Percentiles rank a stretch among this genome's conserved stretches.
These are phyloP conservation scores for Hipposideros larvatus DNA, from an alignment of 2,797 vertebrate genomes.

Conservation along the genomic window DNA sequence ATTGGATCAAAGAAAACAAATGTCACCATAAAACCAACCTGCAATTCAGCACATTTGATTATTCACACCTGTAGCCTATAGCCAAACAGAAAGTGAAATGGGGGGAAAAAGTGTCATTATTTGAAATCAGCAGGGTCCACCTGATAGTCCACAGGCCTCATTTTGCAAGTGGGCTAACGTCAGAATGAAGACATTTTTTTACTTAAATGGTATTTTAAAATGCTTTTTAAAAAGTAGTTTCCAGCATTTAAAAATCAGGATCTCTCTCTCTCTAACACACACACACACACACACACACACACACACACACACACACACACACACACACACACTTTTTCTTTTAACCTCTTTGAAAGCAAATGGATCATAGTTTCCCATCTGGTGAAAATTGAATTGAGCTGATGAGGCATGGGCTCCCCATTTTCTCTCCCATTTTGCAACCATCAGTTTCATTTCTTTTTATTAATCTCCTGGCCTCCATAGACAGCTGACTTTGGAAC, in stretches of 20 bases:
- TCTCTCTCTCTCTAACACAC: neutral
- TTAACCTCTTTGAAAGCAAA: neutral
- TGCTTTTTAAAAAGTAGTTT: neutral
- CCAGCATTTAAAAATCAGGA: neutral
- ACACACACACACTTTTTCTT: too few species aligned
- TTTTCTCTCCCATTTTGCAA: neutral
- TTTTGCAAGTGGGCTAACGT: neutral
- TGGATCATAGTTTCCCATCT: neutral
- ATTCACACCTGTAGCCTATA: neutral
- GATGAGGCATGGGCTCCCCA: neutral
- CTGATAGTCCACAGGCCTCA: neutral
- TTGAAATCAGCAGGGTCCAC: neutral
- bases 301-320: too few species aligned
- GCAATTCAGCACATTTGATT: neutral
- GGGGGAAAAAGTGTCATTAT: neutral
- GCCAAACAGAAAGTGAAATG: neutral
- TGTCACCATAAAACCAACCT: neutral
- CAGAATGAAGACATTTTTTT: neutral
- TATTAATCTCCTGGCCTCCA: neutral
- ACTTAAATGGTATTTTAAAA: neutral
- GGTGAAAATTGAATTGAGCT: neutral
- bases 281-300: too few species aligned
- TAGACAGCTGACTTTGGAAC: neutral
- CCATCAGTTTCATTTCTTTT: neutral
- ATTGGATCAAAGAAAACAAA: neutral